Conservation (phyloP, 2,113 vertebrate species). For the Passer domesticus region DNA sequence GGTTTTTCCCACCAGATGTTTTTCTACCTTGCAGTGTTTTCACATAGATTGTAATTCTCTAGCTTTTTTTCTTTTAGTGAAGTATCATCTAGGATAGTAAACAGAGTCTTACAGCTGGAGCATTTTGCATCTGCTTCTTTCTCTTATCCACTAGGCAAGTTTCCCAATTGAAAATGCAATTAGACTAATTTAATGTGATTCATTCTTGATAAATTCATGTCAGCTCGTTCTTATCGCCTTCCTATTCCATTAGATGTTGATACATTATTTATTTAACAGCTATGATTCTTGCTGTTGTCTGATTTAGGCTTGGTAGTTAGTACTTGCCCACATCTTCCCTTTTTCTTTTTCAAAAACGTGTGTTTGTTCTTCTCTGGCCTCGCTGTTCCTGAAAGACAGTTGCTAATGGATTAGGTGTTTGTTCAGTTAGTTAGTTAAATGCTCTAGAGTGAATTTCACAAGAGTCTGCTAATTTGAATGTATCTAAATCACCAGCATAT, state of each 20-base stretch:
- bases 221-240: neutral
- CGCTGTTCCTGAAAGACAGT: neutral
- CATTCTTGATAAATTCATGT: neutral
- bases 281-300: neutral
- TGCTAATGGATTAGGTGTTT: neutral
- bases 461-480: neutral
- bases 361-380: neutral
- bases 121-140: neutral
- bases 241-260: neutral
- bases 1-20: neutral
- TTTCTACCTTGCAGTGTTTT: neutral
- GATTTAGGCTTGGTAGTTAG: neutral
- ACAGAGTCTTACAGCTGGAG: neutral
- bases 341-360: fast-evolving
- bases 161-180: neutral
- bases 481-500: neutral
- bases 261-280: neutral
- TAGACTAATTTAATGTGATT: neutral
- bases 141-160: neutral
- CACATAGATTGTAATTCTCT: neutral
- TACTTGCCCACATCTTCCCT: neutral
- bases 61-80: neutral
- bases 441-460: neutral
- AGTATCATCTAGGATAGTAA: neutral
- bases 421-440: neutral